Conservation (phyloP, 2,888 invertebrate species). For the Noctua pronuba region DNA sequence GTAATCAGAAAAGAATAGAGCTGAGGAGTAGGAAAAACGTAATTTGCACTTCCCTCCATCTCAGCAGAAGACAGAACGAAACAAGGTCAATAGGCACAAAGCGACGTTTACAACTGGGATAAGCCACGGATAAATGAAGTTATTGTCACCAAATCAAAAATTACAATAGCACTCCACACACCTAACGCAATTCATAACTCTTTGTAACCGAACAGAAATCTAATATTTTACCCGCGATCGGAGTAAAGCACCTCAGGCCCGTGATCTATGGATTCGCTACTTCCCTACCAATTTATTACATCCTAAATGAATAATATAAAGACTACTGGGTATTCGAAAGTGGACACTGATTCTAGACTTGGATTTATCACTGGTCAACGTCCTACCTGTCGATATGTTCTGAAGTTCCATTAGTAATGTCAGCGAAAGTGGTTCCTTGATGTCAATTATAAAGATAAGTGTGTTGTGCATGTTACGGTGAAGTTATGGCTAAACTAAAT, state of each 20-base stretch:
- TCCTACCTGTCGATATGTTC: slow-evolving; percentile 56
- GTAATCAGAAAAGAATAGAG: not conserved
- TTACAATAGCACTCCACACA: slow-evolving; percentile 6
- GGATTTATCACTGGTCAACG: slow-evolving; percentile 59
- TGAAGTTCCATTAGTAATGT: slow-evolving; percentile 60
- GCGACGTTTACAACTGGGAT: not conserved
- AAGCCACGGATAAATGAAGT: not conserved
- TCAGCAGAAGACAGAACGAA: not conserved
- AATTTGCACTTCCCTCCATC: not conserved
- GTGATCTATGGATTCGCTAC: slow-evolving; percentile 76
- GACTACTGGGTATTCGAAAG: slow-evolving; percentile 77
- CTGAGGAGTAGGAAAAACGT: not conserved
- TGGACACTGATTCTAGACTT: slow-evolving; percentile 58
- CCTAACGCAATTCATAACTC: slow-evolving; percentile 45
- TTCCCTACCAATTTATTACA: slow-evolving; percentile 77
- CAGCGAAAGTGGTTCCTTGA: slow-evolving; percentile 63
- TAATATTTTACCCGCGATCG: slow-evolving; percentile 70
- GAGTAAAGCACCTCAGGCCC: slow-evolving; percentile 64
- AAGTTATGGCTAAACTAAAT: slow-evolving; percentile 32
- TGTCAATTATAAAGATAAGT: slow-evolving; percentile 62
- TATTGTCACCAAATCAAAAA: slow-evolving; percentile 4
- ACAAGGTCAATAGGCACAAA: not conserved
- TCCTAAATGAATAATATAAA: slow-evolving; percentile 74
- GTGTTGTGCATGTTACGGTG: slow-evolving; percentile 14
- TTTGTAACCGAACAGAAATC: slow-evolving; percentile 54